Evolutionary conservation across 2,797 vertebrate genomes (phyloP), one percentile per base, ranked within the genome.

Genomic region (Gadopsis bispinosus): DNA sequence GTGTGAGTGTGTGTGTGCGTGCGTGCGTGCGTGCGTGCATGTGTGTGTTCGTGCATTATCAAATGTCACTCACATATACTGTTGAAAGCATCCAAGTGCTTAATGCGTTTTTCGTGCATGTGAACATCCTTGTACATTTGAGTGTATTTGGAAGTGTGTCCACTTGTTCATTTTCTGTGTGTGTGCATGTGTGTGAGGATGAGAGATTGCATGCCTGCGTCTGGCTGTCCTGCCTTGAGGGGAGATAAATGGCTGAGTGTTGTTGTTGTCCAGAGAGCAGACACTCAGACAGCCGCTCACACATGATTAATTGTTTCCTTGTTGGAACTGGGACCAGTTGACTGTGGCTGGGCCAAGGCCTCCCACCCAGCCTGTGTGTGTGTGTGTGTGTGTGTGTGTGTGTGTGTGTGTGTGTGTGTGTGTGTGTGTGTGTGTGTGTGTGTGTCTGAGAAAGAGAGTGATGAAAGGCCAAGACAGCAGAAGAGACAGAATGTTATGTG

Each of bases 291-390:
- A 95, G 91, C 89, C 88, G 79, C 92, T 95, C 94, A 91, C 93
- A 95, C 92, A 94, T 95, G 94, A 96, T 96, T 94, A 95, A 95
- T 95, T 93, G 95, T 95, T 95, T 95, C 94, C 94, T 94, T 83
- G 89, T 93, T 95, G 93, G 91, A 92, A 90, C 90, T 84, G 90
- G 89, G 88, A 92, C 90, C 90, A 90, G 90, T 93, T 89, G 88
- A 91, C 91, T 88, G 90, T 87, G 87, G 84, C 87, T 88, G 85
- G 70, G 84, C 92, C 93, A 93, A 93, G 94, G 93, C 93, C 93
- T 94, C 94, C 91, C 93, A 94, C 92, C 89, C 91, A 78, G 85
- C 58, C 65, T 69, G 5, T 56, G 67, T 62, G 53, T 73, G 35
- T 70, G 48, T 69, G 68, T 47, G 69, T 43, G 75, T 60, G 66